These are phyloP conservation scores for Caenorhabditis parvicauda DNA, from an alignment of 2,888 invertebrate species.

Conservation along the genomic window DNA sequence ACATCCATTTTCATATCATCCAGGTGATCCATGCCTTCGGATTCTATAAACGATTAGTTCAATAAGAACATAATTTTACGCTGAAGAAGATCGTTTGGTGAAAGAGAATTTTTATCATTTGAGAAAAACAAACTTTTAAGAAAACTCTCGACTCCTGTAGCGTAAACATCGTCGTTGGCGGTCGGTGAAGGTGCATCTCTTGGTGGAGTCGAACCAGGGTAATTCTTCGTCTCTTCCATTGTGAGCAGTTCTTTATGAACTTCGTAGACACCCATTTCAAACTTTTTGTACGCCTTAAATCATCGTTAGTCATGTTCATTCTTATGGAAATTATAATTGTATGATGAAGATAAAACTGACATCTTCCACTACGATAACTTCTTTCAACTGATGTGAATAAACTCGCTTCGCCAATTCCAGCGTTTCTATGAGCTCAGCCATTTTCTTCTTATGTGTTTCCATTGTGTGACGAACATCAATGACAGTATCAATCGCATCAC, in stretches of 20 bases:
- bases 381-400: constrained; percentile 84
- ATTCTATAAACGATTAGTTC: too few species aligned
- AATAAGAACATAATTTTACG: too few species aligned
- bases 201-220: constrained; percentile 50
- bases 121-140: constrained; percentile 11
- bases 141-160: constrained; percentile 20
- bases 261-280: constrained; percentile 39
- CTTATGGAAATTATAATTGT: constrained; percentile 1
- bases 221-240: constrained; percentile 43
- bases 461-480: constrained; percentile 28
- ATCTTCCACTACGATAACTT: constrained; percentile 91
- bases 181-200: constrained; percentile 36
- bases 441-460: constrained; percentile 38
- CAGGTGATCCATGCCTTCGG: constrained; percentile 14
- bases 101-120: too few species aligned
- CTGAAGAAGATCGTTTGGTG: too few species aligned
- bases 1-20: constrained; percentile 25
- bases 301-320: too few species aligned
- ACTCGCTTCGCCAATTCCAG: constrained; percentile 81
- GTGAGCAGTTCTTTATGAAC: constrained; percentile 38
- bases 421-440: constrained; percentile 72
- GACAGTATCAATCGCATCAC: constrained; percentile 32
- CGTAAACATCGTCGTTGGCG: constrained; percentile 38
- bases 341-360: constrained; percentile 69
- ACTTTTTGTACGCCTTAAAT: constrained; percentile 46